Percentiles rank a stretch among this genome's conserved stretches.
phyloP scores from a whole-genome alignment of 2,113 vertebrate genomes.

The Acinonyx jubatus region DNA sequence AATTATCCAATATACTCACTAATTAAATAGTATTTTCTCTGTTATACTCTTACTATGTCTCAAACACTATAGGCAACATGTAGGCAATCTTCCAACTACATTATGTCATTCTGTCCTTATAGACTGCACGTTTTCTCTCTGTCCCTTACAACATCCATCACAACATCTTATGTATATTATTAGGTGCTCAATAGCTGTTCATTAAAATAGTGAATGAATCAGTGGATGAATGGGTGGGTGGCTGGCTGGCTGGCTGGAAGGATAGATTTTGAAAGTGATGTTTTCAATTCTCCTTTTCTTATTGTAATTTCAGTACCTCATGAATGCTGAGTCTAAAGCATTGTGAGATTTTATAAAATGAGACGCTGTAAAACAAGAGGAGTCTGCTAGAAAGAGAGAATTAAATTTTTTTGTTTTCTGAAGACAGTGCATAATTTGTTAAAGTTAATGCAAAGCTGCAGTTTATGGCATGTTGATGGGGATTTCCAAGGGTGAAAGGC shows the following conservation, averaged over 20 bases:
- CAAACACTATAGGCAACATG: neutral
- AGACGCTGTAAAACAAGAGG: neutral
- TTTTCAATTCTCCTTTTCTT: conserved; percentile 17
- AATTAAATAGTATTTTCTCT: conserved; percentile 31
- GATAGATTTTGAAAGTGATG: conserved; percentile 8
- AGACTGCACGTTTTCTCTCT: neutral
- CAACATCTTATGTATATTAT: neutral
- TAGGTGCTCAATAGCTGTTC: neutral
- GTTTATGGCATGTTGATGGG: neutral
- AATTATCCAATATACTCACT: neutral
- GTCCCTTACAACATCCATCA: neutral
- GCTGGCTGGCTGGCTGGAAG: neutral
- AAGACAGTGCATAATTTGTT: neutral
- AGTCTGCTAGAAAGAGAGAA: neutral
- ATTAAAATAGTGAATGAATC: neutral
- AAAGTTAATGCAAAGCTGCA: neutral
- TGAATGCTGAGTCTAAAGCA: neutral
- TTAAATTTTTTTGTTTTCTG: neutral
- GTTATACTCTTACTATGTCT: neutral
- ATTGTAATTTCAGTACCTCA: neutral
- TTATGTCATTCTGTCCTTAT: neutral
- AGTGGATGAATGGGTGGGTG: neutral
- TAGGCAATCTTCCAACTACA: neutral
- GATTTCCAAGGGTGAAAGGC: neutral
- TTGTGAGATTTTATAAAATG: neutral